phyloP scores from a whole-genome alignment of 2,113 vertebrate genomes.

The Nansenia antarctica region DNA sequence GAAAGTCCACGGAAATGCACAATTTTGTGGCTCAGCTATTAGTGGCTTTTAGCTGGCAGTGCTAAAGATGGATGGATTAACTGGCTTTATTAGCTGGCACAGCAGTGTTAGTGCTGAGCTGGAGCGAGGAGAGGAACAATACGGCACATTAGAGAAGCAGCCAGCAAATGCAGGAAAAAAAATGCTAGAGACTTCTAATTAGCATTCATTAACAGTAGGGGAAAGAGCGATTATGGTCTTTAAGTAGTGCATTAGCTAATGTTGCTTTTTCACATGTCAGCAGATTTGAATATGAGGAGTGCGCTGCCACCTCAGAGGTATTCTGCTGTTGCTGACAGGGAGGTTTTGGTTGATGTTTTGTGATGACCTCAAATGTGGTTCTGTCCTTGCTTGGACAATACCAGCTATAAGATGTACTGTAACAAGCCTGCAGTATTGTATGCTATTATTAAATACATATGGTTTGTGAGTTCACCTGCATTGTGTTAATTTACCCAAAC shows the following conservation, averaged over 20 bases:
- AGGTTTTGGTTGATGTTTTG: slow-evolving; percentile 54
- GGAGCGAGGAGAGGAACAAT: slow-evolving; percentile 72
- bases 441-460: too few relatives aligned
- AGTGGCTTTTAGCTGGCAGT: slow-evolving; percentile 70
- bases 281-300: slow-evolving; percentile 69
- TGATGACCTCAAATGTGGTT: slow-evolving; percentile 66
- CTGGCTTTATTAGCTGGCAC: slow-evolving; percentile 74
- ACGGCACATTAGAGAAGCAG: slow-evolving; percentile 74
- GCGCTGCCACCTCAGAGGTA: slow-evolving; percentile 65
- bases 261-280: slow-evolving; percentile 74
- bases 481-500: too few relatives aligned
- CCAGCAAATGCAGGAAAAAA: slow-evolving; percentile 69
- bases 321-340: slow-evolving; percentile 67
- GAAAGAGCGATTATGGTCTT: slow-evolving; percentile 80
- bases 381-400: slow-evolving; percentile 64
- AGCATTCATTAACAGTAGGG: slow-evolving; percentile 80
- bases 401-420: slow-evolving; percentile 62
- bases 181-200: slow-evolving; percentile 75
- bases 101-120: slow-evolving; percentile 75
- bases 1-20: slow-evolving; percentile 66
- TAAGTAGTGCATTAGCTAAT: slow-evolving; percentile 81
- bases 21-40: slow-evolving; percentile 70
- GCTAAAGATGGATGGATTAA: slow-evolving; percentile 76
- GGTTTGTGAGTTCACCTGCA: too few relatives aligned
- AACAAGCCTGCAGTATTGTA: too few relatives aligned